phyloP scores from a whole-genome alignment of 2,888 invertebrate species.

The Parthenolecanium corni region DNA sequence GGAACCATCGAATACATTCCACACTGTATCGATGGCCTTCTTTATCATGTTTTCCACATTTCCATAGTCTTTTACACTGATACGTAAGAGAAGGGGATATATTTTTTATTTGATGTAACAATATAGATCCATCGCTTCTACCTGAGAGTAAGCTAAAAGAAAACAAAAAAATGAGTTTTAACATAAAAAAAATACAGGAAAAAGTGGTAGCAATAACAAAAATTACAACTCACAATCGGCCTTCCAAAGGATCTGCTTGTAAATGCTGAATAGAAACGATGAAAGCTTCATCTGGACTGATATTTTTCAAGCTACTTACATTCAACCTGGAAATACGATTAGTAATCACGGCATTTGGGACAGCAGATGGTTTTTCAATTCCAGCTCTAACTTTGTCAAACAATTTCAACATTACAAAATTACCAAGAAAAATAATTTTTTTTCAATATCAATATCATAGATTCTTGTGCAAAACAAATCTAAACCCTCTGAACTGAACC shows the following conservation, averaged over 20 bases:
- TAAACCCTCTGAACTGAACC: no score
- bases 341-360: constrained; percentile 5
- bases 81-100: background rate
- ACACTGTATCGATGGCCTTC: constrained; percentile 22
- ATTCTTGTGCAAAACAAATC: no score
- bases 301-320: background rate
- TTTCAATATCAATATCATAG: no score
- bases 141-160: constrained; percentile 28
- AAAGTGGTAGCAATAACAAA: background rate
- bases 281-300: constrained; percentile 8
- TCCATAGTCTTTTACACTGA: constrained; percentile 21
- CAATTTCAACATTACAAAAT: constrained; percentile 8
- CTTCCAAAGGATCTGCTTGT: constrained; percentile 21
- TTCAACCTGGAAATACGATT: constrained; percentile 4
- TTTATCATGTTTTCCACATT: constrained; percentile 9
- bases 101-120: constrained; percentile 28
- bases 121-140: constrained; percentile 26
- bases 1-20: constrained; percentile 30
- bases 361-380: constrained; percentile 2
- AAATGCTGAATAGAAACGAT: constrained; percentile 9
- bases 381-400: constrained; percentile 11
- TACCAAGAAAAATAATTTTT: background rate
- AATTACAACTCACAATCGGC: constrained; percentile 15
- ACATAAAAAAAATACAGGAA: background rate
- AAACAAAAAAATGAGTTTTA: background rate